Base-by-base conservation (phyloP, 2,888 invertebrate genomes). In the Cataglyphis cursor region DNA sequence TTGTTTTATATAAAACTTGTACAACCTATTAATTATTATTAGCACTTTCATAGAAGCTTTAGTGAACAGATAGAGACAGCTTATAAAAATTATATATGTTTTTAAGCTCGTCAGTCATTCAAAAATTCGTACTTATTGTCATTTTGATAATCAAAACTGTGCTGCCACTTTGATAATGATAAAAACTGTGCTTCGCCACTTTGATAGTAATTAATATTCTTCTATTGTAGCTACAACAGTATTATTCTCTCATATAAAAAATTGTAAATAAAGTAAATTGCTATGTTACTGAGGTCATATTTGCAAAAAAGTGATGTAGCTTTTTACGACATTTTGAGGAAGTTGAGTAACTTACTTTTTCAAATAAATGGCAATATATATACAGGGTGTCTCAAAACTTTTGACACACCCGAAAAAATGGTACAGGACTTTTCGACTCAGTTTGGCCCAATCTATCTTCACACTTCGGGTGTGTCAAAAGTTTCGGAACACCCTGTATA, bases 291-390 rank as follows among this genome's bases (percentile, higher is more conserved):
- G 38, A 61, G n/a, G 3, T 28, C 59, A 28, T 48, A 31, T 44
- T n/a, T 61, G 5, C 31, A 5, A 72, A 61, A 18, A 75, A 31
- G 3, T 31, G 21, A 51, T 61, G 6, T 57, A 59, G 12, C 15
- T 41, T 64, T 15, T 48, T 74, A 28, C 31, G 15, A 51, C 12
- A 70, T 44, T 61, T 66, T 24, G 10, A 76, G 10, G 3, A 68
- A 12, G 24, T 28, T 10, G 12, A 24, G 28, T 64, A 2, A 35
- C 41, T 70, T 72, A 70, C 5, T 9, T 31, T 66, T 66, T 28
- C 38, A 68, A 66, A 21, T 68, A 41, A 80, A 80, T 59, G 59
- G 59, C 35, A 80, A 24, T 80, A n/a, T 18, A 8, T 28, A 28
- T 28, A 28, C 24, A 28, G 24, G 24, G 24, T 28, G 24, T 28